Evolutionary conservation across 2,113 vertebrate species (phyloP).

Genomic region (Nothoprocta pentlandii): DNA sequence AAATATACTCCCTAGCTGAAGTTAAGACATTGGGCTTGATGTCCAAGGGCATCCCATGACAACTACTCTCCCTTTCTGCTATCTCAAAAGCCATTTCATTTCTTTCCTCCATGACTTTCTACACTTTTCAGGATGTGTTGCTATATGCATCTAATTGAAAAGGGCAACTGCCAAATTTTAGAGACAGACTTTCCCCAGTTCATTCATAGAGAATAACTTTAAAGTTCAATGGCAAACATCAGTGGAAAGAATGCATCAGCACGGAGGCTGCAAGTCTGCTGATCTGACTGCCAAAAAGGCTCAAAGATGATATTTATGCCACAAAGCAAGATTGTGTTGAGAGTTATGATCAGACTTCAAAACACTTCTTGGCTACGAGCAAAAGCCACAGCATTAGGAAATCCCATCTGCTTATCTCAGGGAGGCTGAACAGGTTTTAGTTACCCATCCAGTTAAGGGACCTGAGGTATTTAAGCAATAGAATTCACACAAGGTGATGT

Average conservation of each 20-base stretch:
- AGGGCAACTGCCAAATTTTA: neutral
- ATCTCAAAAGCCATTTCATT: neutral
- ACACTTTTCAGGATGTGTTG: neutral
- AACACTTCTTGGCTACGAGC: neutral
- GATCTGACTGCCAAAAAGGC: neutral
- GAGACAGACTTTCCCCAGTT: neutral
- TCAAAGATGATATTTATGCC: constrained; percentile 1
- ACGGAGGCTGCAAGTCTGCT: neutral
- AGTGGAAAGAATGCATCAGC: constrained; percentile 25
- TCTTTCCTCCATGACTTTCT: neutral
- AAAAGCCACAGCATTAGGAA: constrained; percentile 38
- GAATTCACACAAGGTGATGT: neutral
- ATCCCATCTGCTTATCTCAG: constrained; percentile 38
- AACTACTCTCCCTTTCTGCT: neutral
- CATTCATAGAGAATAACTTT: neutral
- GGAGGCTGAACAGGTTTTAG: constrained; percentile 45
- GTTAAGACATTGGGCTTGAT: neutral
- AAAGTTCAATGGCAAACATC: neutral
- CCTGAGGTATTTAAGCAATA: neutral
- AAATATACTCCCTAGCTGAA: neutral
- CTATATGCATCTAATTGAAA: neutral
- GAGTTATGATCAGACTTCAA: constrained; percentile 44
- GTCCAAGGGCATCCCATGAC: rapidly evolving
- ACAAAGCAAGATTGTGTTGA: constrained; percentile 12
- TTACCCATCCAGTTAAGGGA: neutral